These are phyloP conservation scores for Cybosia mesomella DNA, from an alignment of 2,888 invertebrate genomes.

Conservation along the genomic window DNA sequence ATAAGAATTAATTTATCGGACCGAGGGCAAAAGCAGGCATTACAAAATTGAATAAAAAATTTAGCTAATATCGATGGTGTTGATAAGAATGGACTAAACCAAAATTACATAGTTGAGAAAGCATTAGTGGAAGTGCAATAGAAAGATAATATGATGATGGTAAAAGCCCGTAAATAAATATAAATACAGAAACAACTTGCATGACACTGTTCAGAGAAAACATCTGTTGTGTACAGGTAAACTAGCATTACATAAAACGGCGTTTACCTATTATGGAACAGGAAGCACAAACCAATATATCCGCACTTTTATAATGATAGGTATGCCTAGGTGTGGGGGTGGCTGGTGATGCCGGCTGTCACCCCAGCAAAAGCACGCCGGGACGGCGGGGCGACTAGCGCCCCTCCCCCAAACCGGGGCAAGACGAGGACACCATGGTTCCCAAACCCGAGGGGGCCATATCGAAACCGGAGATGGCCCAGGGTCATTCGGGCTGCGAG, in stretches of 20 bases:
- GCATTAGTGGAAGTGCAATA: neutral
- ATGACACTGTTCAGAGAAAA: conserved; percentile 40
- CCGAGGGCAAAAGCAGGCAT: conserved; percentile 20
- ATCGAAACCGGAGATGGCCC: too few relatives aligned
- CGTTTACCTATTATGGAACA: too few relatives aligned
- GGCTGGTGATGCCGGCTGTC: too few relatives aligned
- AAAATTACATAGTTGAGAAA: conserved; percentile 1
- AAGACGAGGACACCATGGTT: too few relatives aligned
- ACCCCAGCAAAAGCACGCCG: too few relatives aligned
- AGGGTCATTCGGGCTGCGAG: too few relatives aligned
- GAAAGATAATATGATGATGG: conserved; percentile 19
- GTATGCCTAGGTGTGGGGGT: too few relatives aligned
- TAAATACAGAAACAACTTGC: conserved; percentile 23
- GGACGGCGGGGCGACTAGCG: too few relatives aligned
- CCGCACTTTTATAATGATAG: too few relatives aligned
- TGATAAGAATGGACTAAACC: conserved; percentile 6
- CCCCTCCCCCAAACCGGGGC: too few relatives aligned
- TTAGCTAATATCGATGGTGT: conserved; percentile 1
- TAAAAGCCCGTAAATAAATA: conserved; percentile 37
- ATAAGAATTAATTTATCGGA: neutral
- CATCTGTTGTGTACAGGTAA: neutral
- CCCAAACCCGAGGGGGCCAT: too few relatives aligned
- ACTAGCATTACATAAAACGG: neutral
- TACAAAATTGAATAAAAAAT: conserved; percentile 14
- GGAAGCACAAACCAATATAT: too few relatives aligned